These are phyloP conservation scores for Polyploca ridens DNA, from an alignment of 2,888 invertebrate species.

Conservation along the genomic window DNA sequence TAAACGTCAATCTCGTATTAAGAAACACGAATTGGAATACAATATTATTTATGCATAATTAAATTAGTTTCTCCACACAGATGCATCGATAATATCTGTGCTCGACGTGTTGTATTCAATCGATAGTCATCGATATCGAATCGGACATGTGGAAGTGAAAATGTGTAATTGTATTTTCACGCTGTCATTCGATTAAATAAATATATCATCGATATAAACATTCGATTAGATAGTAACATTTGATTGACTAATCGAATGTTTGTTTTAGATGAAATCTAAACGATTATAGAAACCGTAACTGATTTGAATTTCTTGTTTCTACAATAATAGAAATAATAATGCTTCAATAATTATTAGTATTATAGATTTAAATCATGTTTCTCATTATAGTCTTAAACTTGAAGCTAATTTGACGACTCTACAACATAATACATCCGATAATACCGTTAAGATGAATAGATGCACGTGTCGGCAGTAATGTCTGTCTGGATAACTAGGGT, in stretches of 20 bases:
- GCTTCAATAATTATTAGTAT: neutral
- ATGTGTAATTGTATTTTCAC: slow-evolving; percentile 1
- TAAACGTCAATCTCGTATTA: slow-evolving; percentile 15
- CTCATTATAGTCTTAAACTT: neutral
- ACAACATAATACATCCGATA: neutral
- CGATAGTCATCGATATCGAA: slow-evolving; percentile 5
- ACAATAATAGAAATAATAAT: too few species aligned
- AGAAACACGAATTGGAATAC: slow-evolving; percentile 8
- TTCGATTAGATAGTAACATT: neutral
- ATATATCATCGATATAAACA: neutral
- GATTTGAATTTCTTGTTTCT: neutral
- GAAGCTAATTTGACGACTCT: neutral
- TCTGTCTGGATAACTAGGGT: slow-evolving; percentile 1
- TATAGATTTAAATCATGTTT: neutral
- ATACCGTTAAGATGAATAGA: neutral
- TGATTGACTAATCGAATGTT: too few species aligned
- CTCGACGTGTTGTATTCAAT: slow-evolving; percentile 8
- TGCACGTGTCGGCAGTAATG: neutral
- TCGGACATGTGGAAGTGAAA: slow-evolving; percentile 10
- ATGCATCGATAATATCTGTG: neutral
- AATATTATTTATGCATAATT: slow-evolving; percentile 15
- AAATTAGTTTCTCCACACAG: slow-evolving; percentile 9
- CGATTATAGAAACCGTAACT: neutral
- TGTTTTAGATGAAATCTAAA: too few species aligned
- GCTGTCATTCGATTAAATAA: slow-evolving; percentile 10